A percentile compares a stretch with the other conserved stretches of the same genome.
These are phyloP conservation scores for Tinea trinotella DNA, from an alignment of 2,888 invertebrate species.

Conservation along the genomic window DNA sequence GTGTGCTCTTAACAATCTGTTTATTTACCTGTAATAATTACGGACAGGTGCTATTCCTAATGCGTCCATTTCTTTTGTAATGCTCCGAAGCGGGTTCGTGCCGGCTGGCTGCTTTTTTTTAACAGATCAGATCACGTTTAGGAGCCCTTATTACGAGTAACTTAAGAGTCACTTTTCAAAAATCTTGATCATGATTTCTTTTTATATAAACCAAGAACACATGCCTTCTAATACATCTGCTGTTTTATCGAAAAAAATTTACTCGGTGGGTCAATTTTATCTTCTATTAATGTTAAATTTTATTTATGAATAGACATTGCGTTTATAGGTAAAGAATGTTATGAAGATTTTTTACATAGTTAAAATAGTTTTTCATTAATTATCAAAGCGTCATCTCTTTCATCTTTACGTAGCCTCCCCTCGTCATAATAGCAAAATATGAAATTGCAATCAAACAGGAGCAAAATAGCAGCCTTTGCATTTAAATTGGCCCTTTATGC, in stretches of 20 bases:
- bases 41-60: slow-evolving; percentile 16
- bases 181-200: slow-evolving; percentile 10
- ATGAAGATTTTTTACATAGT: too few species aligned
- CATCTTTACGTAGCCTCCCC: neutral
- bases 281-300: neutral
- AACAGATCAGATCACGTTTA: neutral
- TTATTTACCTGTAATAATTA: slow-evolving; percentile 8
- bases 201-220: slow-evolving; percentile 4
- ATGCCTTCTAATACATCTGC: slow-evolving; percentile 18
- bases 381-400: neutral
- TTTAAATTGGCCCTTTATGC: slow-evolving; percentile 3
- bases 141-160: neutral
- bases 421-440: slow-evolving; percentile 11
- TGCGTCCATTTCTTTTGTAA: slow-evolving; percentile 14
- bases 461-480: slow-evolving; percentile 3
- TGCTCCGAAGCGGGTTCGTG: slow-evolving; percentile 6
- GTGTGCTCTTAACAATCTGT: neutral
- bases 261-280: slow-evolving; percentile 9
- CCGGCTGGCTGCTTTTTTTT: slow-evolving; percentile 15
- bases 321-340: too few species aligned
- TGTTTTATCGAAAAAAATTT: slow-evolving; percentile 16
- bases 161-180: neutral
- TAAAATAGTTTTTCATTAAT: too few species aligned
- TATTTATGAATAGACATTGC: neutral
- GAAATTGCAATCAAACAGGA: slow-evolving; percentile 9